phyloP scores from a whole-genome alignment of 1,140 invertebrate genomes.

The Melipona quadrifasciata region DNA sequence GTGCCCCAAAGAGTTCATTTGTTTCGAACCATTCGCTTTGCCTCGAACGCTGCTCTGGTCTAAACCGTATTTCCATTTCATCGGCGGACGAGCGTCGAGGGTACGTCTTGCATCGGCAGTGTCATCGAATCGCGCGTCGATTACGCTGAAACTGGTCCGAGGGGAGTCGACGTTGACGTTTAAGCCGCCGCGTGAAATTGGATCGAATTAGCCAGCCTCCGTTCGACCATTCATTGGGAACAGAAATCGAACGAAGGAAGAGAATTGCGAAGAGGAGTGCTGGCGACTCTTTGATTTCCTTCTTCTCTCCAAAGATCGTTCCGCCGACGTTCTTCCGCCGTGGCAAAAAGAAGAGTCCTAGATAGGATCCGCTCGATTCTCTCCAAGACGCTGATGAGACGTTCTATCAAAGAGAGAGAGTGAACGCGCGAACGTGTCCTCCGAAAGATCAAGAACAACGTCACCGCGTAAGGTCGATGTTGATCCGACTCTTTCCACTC shows the following conservation, averaged over 20 bases:
- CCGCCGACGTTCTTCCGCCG: not conserved
- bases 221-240: conserved; percentile 4
- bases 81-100: not conserved
- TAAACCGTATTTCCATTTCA: not conserved
- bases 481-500: not conserved
- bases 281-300: not conserved
- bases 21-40: not conserved
- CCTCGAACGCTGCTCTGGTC: not conserved
- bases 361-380: not conserved
- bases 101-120: not conserved
- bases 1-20: not conserved
- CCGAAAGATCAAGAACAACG: no score
- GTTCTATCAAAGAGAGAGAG: not conserved
- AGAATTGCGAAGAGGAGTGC: not conserved
- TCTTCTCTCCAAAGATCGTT: conserved; percentile 14
- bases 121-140: conserved; percentile 2
- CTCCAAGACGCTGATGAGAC: not conserved
- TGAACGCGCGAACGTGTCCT: not conserved
- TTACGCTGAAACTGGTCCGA: conserved; percentile 1
- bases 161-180: not conserved
- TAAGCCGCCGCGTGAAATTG: conserved; percentile 46
- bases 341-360: not conserved
- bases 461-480: not conserved
- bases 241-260: conserved; percentile 20
- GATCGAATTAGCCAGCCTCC: conserved; percentile 49